These are phyloP conservation scores for Pelosia muscerda DNA, from an alignment of 2,888 invertebrate genomes.

Conservation along the genomic window DNA sequence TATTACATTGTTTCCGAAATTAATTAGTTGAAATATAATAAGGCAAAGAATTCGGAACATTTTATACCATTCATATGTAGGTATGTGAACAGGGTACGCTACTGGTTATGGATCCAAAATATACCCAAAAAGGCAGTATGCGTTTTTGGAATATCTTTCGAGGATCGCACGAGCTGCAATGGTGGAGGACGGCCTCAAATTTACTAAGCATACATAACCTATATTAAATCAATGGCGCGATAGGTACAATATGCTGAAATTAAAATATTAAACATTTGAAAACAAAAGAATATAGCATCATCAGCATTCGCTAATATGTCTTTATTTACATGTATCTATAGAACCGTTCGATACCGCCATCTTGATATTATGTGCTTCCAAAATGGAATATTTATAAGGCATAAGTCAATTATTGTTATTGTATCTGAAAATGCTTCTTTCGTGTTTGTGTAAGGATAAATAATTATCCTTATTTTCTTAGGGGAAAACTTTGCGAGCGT, in stretches of 20 bases:
- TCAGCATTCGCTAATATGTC: neutral
- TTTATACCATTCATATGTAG: no score
- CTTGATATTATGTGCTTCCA: slow-evolving; percentile 18
- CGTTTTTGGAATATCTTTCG: no score
- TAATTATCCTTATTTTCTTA: slow-evolving; percentile 70
- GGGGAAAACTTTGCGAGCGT: slow-evolving; percentile 66
- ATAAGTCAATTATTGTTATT: slow-evolving; percentile 56
- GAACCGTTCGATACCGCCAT: neutral
- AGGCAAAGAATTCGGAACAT: neutral
- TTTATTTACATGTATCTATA: neutral
- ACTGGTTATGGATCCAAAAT: no score
- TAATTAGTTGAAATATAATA: neutral
- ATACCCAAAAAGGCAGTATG: no score
- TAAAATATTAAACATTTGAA: neutral
- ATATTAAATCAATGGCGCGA: no score
- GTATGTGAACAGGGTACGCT: no score
- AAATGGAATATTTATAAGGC: slow-evolving; percentile 41
- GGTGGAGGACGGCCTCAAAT: no score
- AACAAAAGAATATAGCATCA: neutral
- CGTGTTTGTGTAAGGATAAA: slow-evolving; percentile 62
- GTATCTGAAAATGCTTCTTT: slow-evolving; percentile 58
- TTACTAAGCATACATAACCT: no score
- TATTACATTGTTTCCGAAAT: neutral
- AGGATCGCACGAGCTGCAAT: no score
- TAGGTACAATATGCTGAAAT: neutral